Percentiles rank a stretch among this genome's conserved stretches.
Conservation (phyloP, 2,888 invertebrate genomes). For the Dolomedes plantarius region DNA sequence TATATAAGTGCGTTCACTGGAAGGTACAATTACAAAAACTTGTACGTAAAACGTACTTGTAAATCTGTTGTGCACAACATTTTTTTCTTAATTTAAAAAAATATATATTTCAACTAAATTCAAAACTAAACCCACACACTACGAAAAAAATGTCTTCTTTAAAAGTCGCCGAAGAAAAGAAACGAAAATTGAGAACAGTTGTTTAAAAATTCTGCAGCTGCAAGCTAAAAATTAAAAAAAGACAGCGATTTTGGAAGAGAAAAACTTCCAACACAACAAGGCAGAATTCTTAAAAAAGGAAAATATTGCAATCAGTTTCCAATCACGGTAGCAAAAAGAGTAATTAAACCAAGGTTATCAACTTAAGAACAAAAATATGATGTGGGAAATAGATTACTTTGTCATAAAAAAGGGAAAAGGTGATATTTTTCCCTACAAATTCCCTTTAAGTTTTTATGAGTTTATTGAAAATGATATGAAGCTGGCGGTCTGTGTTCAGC, state of each 20-base stretch:
- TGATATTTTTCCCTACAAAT: background rate
- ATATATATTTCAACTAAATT: too few species aligned
- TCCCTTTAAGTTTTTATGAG: background rate
- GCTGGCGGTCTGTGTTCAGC: background rate
- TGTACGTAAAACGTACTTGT: too few species aligned
- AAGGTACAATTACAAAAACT: too few species aligned
- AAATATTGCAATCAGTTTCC: conserved; percentile 1
- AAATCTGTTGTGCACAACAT: too few species aligned
- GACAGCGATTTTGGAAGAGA: background rate
- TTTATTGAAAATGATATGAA: conserved; percentile 12
- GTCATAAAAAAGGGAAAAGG: background rate
- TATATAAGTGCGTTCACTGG: too few species aligned
- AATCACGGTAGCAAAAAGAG: conserved; percentile 12
- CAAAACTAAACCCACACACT: too few species aligned
- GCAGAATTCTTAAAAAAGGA: background rate
- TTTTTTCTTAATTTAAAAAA: too few species aligned
- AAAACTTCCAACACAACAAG: background rate
- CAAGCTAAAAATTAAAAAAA: background rate
- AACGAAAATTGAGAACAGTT: background rate
- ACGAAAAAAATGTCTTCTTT: too few species aligned
- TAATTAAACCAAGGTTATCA: conserved; percentile 14
- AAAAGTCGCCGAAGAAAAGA: background rate
- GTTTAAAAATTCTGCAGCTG: background rate
- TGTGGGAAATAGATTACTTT: conserved; percentile 14
- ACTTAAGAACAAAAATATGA: conserved; percentile 12